Conservation (phyloP, 1,140 invertebrate genomes). For the Oscheius sp. region DNA sequence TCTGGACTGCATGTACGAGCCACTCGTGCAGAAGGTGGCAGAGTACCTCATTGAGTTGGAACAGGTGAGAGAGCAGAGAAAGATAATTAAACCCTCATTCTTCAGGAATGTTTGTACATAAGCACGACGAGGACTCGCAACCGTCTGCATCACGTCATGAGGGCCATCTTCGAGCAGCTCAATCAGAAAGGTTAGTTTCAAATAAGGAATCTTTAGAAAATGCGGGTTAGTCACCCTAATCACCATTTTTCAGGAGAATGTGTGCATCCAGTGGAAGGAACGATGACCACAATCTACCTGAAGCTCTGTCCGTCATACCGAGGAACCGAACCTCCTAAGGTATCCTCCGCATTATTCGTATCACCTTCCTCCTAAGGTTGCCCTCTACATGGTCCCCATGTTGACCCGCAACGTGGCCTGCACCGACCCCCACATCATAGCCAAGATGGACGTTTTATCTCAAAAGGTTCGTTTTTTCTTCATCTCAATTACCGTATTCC, state of each 20-base stretch:
- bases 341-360: neutral
- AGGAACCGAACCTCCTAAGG: slow-evolving; percentile 37
- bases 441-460: slow-evolving; percentile 57
- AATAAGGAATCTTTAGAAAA: neutral
- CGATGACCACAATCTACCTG: slow-evolving; percentile 50
- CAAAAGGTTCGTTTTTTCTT: slow-evolving; percentile 51
- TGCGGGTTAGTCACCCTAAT: neutral
- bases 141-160: slow-evolving; percentile 42
- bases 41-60: slow-evolving; percentile 58
- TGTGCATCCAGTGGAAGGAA: slow-evolving; percentile 38
- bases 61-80: slow-evolving; percentile 38
- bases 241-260: slow-evolving; percentile 53
- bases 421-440: neutral
- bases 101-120: slow-evolving; percentile 46
- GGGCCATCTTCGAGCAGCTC: slow-evolving; percentile 47
- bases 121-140: slow-evolving; percentile 14
- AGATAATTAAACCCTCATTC: neutral
- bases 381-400: slow-evolving; percentile 56
- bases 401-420: slow-evolving; percentile 43
- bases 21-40: slow-evolving; percentile 57
- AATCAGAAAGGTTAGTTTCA: slow-evolving; percentile 48
- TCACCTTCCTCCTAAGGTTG: slow-evolving; percentile 32
- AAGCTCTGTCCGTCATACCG: slow-evolving; percentile 57
- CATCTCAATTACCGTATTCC: neutral
- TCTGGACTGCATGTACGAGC: slow-evolving; percentile 55